phyloP scores from a whole-genome alignment of 92 coral and sea anemone species.

The Epizoanthus ramosus region DNA sequence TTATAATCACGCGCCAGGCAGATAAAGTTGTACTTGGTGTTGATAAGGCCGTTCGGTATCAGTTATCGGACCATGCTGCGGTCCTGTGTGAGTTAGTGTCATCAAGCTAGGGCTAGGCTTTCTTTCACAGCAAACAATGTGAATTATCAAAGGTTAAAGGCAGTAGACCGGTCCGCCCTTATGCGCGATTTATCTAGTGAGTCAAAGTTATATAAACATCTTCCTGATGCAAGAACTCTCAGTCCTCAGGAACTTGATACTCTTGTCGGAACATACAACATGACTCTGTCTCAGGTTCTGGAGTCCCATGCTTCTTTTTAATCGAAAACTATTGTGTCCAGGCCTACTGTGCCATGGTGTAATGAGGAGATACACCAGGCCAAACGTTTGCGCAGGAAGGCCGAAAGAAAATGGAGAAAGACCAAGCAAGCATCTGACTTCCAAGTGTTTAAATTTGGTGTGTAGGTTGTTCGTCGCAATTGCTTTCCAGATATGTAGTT shows the following conservation, averaged over 20 bases:
- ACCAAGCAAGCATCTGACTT: conserved; percentile 14
- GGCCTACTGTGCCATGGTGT: conserved; percentile 46
- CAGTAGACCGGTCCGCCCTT: conserved; percentile 24
- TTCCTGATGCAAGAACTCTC: too few species aligned
- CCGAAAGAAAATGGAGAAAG: conserved; percentile 15
- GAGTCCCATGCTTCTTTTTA: too few species aligned
- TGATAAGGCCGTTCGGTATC: conserved; percentile 49
- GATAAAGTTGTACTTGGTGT: conserved; percentile 36
- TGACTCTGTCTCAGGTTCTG: too few species aligned
- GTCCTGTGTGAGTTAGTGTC: conserved; percentile 43
- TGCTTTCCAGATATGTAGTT: too few species aligned
- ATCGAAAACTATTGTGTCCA: neutral
- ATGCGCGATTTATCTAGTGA: conserved; percentile 23
- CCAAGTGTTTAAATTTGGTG: conserved; percentile 24
- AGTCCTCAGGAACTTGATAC: too few species aligned
- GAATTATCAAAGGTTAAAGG: conserved; percentile 19
- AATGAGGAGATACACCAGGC: conserved; percentile 14
- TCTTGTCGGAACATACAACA: too few species aligned
- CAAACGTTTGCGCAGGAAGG: conserved; percentile 9
- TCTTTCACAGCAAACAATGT: conserved; percentile 9
- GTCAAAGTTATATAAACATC: neutral
- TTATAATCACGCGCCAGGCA: conserved; percentile 53
- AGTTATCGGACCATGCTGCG: conserved; percentile 58
- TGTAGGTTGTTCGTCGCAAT: too few species aligned
- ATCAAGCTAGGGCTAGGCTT: conserved; percentile 49